Conservation (phyloP, 1,140 invertebrate genomes). For the Cephus cinctus region DNA sequence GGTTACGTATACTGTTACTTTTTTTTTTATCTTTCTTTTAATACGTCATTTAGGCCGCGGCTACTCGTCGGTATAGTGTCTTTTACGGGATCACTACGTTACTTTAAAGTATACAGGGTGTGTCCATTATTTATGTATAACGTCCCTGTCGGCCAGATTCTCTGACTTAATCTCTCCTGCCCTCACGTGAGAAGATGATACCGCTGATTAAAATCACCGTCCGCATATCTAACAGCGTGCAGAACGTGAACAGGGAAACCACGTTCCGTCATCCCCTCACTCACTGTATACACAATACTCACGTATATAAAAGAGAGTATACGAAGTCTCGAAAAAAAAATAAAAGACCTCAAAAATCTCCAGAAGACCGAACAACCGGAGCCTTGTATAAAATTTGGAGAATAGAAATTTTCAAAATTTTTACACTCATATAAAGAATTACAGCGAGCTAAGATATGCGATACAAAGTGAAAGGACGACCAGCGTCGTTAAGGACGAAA, state of each 20-base stretch:
- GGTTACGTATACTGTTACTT: too few species aligned
- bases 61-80: conserved; percentile 10
- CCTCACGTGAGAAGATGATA: neutral
- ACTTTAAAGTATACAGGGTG: neutral
- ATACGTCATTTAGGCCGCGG: conserved; percentile 16
- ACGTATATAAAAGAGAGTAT: neutral
- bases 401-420: neutral
- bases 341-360: neutral
- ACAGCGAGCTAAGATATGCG: too few species aligned
- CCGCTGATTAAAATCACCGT: neutral
- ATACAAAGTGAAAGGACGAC: conserved; percentile 24
- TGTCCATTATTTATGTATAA: neutral
- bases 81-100: neutral
- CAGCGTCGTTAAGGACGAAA: conserved; percentile 31
- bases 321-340: neutral
- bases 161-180: neutral
- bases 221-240: neutral
- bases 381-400: neutral
- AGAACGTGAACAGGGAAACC: too few species aligned
- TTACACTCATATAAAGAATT: too few species aligned
- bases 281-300: neutral
- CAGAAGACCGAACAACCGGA: neutral
- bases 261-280: too few species aligned
- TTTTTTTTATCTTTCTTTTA: too few species aligned
- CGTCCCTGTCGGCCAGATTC: neutral